These are phyloP conservation scores for Polylopha cassiicola DNA, from an alignment of 2,888 invertebrate species.

Conservation along the genomic window DNA sequence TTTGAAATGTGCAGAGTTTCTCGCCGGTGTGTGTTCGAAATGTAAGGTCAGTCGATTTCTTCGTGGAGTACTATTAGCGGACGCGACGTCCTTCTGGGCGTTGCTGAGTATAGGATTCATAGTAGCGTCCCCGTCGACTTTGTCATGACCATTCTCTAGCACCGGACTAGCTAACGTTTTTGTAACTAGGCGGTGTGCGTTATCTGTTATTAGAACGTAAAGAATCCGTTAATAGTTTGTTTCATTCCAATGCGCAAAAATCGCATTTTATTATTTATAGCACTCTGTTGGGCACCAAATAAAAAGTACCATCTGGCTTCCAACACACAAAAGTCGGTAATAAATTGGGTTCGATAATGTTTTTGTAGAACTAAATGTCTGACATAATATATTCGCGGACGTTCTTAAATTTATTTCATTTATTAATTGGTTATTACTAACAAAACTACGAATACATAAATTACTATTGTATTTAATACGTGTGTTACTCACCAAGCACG, in stretches of 20 bases:
- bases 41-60: constrained; percentile 83
- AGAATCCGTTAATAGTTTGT: too few species aligned
- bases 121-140: constrained; percentile 52
- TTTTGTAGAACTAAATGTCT: too few species aligned
- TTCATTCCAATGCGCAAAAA: too few species aligned
- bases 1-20: constrained; percentile 85
- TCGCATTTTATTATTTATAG: too few species aligned
- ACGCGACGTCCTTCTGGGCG: constrained; percentile 48
- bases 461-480: neutral
- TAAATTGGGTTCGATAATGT: too few species aligned
- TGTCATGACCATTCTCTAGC: constrained; percentile 59
- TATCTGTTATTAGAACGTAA: constrained; percentile 79
- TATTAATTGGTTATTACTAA: too few species aligned
- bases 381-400: too few species aligned
- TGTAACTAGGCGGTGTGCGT: constrained; percentile 83
- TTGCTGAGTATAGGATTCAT: constrained; percentile 33
- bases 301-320: too few species aligned
- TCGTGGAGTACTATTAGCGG: constrained; percentile 73
- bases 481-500: constrained; percentile 66
- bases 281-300: too few species aligned
- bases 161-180: constrained; percentile 56
- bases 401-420: too few species aligned
- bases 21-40: constrained; percentile 82
- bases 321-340: too few species aligned
- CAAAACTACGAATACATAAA: neutral